Conservation (phyloP, 2,888 invertebrate genomes). For the Diarsia dahlii region DNA sequence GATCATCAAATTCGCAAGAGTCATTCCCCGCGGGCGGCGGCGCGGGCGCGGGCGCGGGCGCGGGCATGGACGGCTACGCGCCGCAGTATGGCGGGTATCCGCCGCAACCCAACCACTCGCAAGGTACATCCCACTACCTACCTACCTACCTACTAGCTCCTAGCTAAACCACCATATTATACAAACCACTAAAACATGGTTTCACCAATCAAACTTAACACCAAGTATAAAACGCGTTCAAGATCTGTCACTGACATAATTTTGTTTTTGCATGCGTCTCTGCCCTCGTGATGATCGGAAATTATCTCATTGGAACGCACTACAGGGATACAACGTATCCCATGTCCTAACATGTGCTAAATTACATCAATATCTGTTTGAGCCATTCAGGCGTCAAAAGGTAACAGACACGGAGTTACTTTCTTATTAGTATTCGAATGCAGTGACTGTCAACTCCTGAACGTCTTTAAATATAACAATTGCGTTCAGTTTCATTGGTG, state of each 20-base stretch:
- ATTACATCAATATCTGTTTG: background rate
- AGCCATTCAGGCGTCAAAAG: background rate
- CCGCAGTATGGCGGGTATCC: conserved; percentile 92
- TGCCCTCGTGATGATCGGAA: background rate
- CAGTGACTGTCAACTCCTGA: background rate
- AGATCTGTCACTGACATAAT: background rate
- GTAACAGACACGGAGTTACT: background rate
- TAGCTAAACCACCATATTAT: too few relatives aligned
- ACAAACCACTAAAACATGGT: background rate
- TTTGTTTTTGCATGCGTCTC: background rate
- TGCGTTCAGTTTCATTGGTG: background rate
- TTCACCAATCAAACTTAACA: background rate
- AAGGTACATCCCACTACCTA: conserved; percentile 91
- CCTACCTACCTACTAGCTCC: too few relatives aligned
- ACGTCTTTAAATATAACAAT: background rate
- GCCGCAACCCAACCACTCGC: conserved; percentile 92
- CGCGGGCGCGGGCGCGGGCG: conserved; percentile 91
- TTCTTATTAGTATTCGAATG: background rate
- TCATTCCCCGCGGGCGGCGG: conserved; percentile 93
- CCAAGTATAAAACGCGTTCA: background rate
- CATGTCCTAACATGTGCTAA: background rate
- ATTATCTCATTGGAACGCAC: background rate
- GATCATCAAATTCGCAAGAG: conserved; percentile 97
- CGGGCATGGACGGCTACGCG: conserved; percentile 95
- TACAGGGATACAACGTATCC: background rate